A percentile compares a stretch with the other conserved stretches of the same genome.
Evolutionary conservation across 2,113 vertebrate species (phyloP).

Genomic region (Monopterus albus): DNA sequence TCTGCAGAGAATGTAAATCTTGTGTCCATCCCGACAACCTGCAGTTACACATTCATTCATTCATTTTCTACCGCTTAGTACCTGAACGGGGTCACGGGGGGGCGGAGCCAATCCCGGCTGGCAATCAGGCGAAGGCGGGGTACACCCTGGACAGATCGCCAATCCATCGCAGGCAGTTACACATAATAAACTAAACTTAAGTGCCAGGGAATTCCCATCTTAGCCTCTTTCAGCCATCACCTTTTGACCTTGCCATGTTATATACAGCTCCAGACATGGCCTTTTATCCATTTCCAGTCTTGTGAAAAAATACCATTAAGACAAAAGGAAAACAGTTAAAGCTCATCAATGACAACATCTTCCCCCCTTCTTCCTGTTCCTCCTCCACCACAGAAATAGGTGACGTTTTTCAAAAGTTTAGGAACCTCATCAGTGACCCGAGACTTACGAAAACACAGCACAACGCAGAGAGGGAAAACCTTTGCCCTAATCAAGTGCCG

Average conservation of each 20-base stretch:
- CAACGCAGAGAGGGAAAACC: slow-evolving; percentile 49
- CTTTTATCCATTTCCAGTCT: slow-evolving; percentile 55
- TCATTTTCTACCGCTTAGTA: too few relatives aligned
- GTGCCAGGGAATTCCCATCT: slow-evolving; percentile 57
- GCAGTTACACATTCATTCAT: too few relatives aligned
- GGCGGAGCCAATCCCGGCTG: too few relatives aligned
- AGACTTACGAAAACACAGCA: slow-evolving; percentile 71
- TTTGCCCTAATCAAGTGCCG: slow-evolving; percentile 62
- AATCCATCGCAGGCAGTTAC: too few relatives aligned
- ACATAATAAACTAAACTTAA: slow-evolving; percentile 8
- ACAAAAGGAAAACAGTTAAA: slow-evolving; percentile 55
- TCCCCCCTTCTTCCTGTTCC: slow-evolving; percentile 55
- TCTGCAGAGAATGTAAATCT: too few relatives aligned
- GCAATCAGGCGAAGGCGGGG: too few relatives aligned
- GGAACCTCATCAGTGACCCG: slow-evolving; percentile 51
- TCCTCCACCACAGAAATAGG: slow-evolving; percentile 38
- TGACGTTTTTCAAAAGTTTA: slow-evolving; percentile 21
- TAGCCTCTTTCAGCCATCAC: slow-evolving; percentile 25
- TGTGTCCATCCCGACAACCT: too few relatives aligned
- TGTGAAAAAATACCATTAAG: slow-evolving; percentile 37
- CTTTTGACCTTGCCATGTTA: slow-evolving; percentile 49
- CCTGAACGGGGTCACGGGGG: too few relatives aligned
- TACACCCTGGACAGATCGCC: too few relatives aligned
- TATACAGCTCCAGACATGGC: slow-evolving; percentile 47
- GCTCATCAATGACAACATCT: slow-evolving; percentile 42